A percentile compares a stretch with the other conserved stretches of the same genome.
phyloP scores from a whole-genome alignment of 2,797 vertebrate species.

The Tiaroga cobitis region DNA sequence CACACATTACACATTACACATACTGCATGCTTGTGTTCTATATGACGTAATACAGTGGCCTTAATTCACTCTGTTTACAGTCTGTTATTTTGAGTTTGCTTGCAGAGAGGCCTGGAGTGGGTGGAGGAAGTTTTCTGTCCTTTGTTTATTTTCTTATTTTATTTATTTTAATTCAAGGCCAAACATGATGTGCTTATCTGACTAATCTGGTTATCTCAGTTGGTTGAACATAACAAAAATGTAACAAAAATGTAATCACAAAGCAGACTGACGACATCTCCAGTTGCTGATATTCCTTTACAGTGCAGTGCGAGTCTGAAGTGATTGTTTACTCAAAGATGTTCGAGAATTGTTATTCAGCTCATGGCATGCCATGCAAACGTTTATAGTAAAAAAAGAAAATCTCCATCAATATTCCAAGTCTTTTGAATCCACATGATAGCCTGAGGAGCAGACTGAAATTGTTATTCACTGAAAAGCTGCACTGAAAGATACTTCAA shows the following conservation, averaged over 20 bases:
- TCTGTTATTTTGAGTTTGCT: constrained; percentile 4
- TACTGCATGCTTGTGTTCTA: constrained; percentile 24
- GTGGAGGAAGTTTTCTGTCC: constrained; percentile 7
- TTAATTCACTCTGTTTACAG: constrained; percentile 30
- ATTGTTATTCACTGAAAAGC: neutral
- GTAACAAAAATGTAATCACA: neutral
- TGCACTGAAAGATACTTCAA: neutral
- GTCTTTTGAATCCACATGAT: neutral
- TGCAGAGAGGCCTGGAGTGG: neutral
- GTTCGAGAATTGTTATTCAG: neutral
- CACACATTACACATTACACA: constrained; percentile 40
- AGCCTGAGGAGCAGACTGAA: neutral
- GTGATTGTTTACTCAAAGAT: neutral
- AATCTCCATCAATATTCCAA: neutral
- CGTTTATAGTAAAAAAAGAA: neutral
- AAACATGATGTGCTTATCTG: neutral
- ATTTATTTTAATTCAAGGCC: constrained; percentile 15
- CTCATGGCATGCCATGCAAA: neutral
- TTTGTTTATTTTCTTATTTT: neutral
- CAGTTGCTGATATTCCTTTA: neutral
- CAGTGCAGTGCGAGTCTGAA: neutral
- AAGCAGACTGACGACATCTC: neutral
- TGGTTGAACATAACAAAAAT: neutral
- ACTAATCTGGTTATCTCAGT: neutral
- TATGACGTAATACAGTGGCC: constrained; percentile 34